Conservation (phyloP, 2,797 vertebrate species). For the Oreochromis mossambicus region DNA sequence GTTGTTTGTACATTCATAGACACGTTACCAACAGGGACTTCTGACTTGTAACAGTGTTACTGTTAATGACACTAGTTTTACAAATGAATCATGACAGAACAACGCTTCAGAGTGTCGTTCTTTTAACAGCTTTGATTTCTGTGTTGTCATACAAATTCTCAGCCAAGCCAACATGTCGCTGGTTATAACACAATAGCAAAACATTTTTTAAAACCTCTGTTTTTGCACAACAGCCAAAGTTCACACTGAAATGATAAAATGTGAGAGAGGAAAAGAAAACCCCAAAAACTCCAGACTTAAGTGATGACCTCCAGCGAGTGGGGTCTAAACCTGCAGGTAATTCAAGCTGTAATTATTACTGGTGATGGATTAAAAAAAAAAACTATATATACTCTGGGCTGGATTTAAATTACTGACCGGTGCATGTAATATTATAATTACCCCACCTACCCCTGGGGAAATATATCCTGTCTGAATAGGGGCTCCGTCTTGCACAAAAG, state of each 20-base stretch:
- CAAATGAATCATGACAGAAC: rapidly evolving
- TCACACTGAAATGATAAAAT: background rate
- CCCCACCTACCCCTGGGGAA: background rate
- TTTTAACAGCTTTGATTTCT: background rate
- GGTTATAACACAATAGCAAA: background rate
- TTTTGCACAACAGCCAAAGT: background rate
- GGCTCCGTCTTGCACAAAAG: background rate
- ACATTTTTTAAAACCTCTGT: too few relatives aligned
- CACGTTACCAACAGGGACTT: background rate
- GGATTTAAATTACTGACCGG: background rate
- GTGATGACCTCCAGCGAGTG: background rate
- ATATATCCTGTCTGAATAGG: background rate
- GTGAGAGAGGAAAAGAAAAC: background rate
- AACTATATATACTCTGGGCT: background rate
- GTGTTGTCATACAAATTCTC: background rate
- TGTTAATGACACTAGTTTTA: background rate
- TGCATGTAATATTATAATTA: background rate
- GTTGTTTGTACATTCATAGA: background rate
- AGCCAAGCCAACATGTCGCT: background rate
- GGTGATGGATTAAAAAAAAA: background rate
- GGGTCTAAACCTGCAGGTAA: background rate
- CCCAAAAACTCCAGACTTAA: background rate
- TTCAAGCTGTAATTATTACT: background rate
- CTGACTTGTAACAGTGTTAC: background rate
- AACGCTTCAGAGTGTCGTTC: background rate